Evolutionary conservation across 2,113 vertebrate species (phyloP).

Genomic region (Pedionomus torquatus): DNA sequence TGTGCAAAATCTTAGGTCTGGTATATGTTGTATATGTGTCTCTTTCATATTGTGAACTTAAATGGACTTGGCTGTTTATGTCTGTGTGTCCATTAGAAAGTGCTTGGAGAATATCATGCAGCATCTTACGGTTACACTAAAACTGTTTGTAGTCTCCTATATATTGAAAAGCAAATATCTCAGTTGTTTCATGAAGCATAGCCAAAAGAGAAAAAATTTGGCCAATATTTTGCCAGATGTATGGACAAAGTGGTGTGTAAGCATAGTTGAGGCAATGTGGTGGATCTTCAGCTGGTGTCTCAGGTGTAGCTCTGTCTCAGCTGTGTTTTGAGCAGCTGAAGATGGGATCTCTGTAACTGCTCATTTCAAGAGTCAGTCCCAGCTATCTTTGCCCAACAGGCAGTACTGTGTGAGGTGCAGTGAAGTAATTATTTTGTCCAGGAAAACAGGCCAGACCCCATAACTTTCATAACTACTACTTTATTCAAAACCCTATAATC

Average conservation of each 20-base stretch:
- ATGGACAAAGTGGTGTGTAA: not conserved
- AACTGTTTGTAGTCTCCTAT: not conserved
- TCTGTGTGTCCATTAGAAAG: not conserved
- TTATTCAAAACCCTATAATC: not conserved
- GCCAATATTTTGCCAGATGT: not conserved
- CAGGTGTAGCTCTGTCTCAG: not conserved
- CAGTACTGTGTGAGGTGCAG: rapidly evolving
- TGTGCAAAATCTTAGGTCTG: not conserved
- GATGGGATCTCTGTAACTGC: not conserved
- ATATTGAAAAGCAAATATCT: not conserved
- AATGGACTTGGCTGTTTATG: not conserved
- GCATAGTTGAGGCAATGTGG: rapidly evolving
- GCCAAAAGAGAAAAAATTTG: not conserved
- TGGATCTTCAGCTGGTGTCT: not conserved
- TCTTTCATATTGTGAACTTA: not conserved
- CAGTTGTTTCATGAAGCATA: rapidly evolving
- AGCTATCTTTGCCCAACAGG: not conserved
- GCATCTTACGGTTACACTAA: not conserved
- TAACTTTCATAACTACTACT: not conserved
- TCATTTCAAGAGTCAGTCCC: not conserved
- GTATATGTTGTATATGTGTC: rapidly evolving
- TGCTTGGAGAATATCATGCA: not conserved
- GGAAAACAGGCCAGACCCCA: rapidly evolving
- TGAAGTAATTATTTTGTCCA: not conserved
- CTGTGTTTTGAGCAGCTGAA: not conserved